Base-by-base conservation (phyloP, 2,888 invertebrate genomes). In the Miltochrista miniata region DNA sequence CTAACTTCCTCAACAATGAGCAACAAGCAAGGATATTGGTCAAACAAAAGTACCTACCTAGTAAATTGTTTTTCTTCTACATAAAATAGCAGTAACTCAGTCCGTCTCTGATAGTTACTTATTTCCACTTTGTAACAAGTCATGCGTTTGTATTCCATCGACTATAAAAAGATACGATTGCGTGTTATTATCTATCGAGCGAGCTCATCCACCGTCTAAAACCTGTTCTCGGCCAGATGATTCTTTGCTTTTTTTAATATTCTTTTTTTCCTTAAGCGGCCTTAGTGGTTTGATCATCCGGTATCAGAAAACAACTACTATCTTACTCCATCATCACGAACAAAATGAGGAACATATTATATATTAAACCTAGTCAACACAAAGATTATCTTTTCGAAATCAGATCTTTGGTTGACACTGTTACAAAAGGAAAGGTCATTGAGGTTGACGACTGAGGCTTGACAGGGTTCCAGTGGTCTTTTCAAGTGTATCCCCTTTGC, bases 161-260 rank as follows among this genome's bases (percentile, higher is more conserved):
- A 48, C 56, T 56, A 68, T 68, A 68, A 83, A 83, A 87, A 80
- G 72, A 61, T 74, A 74, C 71, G 77, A 81, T 75, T 64, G 72
- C 75, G 68, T 79, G 76, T 83, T 76, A 76, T 76, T 74, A 71
- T 74, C 79, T 82, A 79, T 80, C 70, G 74, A 56, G 67, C 62
- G 73, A 72, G 69, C 76, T 79, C 83, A 81, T 82, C 81, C 81
- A 74, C 64, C 73, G 76, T 64, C 62, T 57, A 56, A 49, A 90
- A 90, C 90, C 87, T 68, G 90, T 90, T 89, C 77, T 78, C 59
- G 70, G 59, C 64, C 85, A 84, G 82, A 87, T 87, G 81, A 88
- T 84, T 76, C 81, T 83, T 84, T 87, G 83, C 87, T 87, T 81
- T 87, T 87, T 83, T n/a, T n/a, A n/a, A n/a, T 85, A 85, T 86